These are phyloP conservation scores for Eptatretus burgeri DNA, from an alignment of 2,113 vertebrate genomes.

Conservation along the genomic window DNA sequence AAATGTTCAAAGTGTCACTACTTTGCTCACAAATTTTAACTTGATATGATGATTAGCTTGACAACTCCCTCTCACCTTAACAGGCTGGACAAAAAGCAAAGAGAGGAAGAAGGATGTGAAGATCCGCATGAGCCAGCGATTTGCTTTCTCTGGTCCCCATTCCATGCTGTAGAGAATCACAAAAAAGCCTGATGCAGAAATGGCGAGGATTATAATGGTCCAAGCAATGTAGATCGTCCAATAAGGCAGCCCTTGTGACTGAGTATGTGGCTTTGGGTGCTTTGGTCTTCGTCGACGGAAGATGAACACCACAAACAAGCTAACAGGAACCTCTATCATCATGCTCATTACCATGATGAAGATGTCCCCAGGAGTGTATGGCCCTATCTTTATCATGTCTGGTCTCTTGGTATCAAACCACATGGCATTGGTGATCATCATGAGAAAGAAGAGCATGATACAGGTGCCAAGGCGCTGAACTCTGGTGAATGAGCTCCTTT, in stretches of 20 bases:
- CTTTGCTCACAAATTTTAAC: too few species aligned
- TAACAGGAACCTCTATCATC: constrained; percentile 1
- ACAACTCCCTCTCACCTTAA: not conserved
- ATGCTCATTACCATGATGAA: not conserved
- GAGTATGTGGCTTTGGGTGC: not conserved
- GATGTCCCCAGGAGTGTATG: not conserved
- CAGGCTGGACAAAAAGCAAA: not conserved
- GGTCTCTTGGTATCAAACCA: not conserved
- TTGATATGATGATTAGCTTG: too few species aligned
- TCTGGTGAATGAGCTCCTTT: not conserved
- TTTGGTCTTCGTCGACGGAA: not conserved
- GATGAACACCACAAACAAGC: not conserved
- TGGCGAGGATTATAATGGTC: not conserved
- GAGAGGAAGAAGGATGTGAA: constrained; percentile 6
- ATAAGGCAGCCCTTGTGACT: not conserved
- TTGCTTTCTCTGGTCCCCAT: constrained; percentile 4
- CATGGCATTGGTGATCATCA: constrained; percentile 1
- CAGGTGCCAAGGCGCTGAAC: constrained; percentile 2
- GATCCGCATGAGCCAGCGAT: not conserved
- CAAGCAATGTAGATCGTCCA: not conserved
- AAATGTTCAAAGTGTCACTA: too few species aligned
- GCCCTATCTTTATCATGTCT: not conserved
- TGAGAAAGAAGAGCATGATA: not conserved
- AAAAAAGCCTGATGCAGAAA: not conserved
- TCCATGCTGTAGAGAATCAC: constrained; percentile 2